Evolutionary conservation across 2,113 vertebrate species (phyloP).

Genomic region (Peromyscus maniculatus): DNA sequence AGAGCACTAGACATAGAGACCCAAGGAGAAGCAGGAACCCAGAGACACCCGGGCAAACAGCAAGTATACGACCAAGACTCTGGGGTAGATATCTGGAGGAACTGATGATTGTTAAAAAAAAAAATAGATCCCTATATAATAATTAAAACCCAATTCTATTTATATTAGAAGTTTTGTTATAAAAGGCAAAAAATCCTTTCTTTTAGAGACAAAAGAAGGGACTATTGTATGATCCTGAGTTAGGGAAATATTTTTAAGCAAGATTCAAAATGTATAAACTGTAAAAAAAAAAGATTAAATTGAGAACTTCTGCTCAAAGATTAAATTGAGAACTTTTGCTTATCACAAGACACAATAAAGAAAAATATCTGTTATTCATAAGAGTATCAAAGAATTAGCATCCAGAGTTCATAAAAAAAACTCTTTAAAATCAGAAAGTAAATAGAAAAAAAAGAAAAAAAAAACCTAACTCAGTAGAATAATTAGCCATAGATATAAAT

Average conservation of each 20-base stretch:
- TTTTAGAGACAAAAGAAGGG: background rate
- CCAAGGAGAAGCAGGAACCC: background rate
- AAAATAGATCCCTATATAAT: background rate
- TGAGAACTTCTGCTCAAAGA: background rate
- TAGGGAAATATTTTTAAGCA: background rate
- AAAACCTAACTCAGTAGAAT: background rate
- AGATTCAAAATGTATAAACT: background rate
- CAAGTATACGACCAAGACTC: background rate
- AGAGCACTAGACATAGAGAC: background rate
- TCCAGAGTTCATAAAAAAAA: constrained; percentile 10
- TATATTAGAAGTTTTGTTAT: background rate
- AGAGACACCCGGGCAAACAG: background rate
- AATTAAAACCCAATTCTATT: constrained; percentile 15
- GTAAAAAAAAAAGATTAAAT: constrained; percentile 25
- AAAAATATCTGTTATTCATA: background rate
- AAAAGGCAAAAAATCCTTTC: background rate
- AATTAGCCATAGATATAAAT: constrained; percentile 41
- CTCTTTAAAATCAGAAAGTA: constrained; percentile 21
- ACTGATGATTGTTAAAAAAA: background rate
- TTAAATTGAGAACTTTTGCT: background rate
- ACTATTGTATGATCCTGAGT: background rate
- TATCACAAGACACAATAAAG: constrained; percentile 21
- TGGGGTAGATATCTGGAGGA: background rate
- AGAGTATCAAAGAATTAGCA: constrained; percentile 49
- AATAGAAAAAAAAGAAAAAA: background rate